Evolutionary conservation across 2,888 invertebrate genomes (phyloP).

Genomic region (Adelphocoris suturalis): DNA sequence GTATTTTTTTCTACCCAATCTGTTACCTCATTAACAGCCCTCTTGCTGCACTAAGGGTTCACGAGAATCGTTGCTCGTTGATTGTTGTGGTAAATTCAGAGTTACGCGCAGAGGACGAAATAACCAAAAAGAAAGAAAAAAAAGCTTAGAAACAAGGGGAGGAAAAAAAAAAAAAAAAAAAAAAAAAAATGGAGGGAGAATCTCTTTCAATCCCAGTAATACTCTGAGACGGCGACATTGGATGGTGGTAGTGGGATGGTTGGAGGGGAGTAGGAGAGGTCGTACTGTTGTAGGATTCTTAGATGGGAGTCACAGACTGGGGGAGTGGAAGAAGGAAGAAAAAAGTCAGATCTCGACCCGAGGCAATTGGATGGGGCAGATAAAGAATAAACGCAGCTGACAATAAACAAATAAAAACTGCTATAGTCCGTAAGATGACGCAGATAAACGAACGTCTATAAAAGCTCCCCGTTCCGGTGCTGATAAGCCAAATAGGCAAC

Average conservation of each 20-base stretch:
- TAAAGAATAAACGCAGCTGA: conserved; percentile 73
- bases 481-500: conserved; percentile 71
- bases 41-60: neutral
- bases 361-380: conserved; percentile 72
- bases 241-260: neutral
- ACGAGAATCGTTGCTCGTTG: neutral
- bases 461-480: conserved; percentile 53
- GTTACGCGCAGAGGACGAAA: conserved; percentile 13
- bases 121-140: conserved; percentile 5
- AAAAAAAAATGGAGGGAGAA: conserved; percentile 31
- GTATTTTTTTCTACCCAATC: conserved; percentile 12
- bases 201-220: conserved; percentile 57
- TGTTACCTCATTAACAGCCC: conserved; percentile 15
- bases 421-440: conserved; percentile 68
- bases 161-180: no score
- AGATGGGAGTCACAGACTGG: conserved; percentile 6
- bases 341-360: conserved; percentile 59
- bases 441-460: conserved; percentile 70
- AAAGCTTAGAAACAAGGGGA: conserved; percentile 35
- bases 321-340: conserved; percentile 40
- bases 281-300: conserved; percentile 44
- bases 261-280: neutral
- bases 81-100: conserved; percentile 35
- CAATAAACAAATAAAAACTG: conserved; percentile 74
- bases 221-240: conserved; percentile 53